Evolutionary conservation across 2,888 invertebrate genomes (phyloP), one percentile per base, ranked within the genome.

Genomic region (Deilephila porcellus): DNA sequence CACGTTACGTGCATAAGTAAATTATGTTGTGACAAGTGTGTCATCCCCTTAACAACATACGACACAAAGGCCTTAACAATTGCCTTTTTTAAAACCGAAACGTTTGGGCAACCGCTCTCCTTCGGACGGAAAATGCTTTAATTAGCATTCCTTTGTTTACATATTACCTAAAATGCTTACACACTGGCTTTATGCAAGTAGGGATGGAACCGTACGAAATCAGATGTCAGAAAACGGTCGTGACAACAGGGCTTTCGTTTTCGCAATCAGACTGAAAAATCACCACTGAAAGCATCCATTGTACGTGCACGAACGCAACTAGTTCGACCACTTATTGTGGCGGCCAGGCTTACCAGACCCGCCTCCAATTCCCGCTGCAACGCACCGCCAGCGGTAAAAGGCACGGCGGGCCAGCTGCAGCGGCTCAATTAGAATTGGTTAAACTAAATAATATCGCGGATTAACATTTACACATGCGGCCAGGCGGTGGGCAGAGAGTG

Each of bases 381-480:
- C 56, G 70, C 59, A 71, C 71, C 74, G 76, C 74, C 73, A 76
- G 74, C 67, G 78, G 80, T 74, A 77, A 74, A 80, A 74, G 79
- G 81, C 77, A 79, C 76, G 74, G 60, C 11, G 75, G 79, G 75
- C 78, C 75, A 77, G 79, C 74, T 76, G 80, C 74, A 76, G 72
- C 73, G 77, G 90, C 83, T 85, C 88, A 82, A 76, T 74, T 71
- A 83, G 79, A 79, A 82, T 79, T 85, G 87, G 88, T 82, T 83
- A 79, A 77, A 83, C 81, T 79, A 86, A 87, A 88, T 85, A 85
- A 83, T 88, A 90, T 88, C 87, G 86, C 85, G 88, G 90, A 88
- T 90, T 90, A 90, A 88, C 90, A 91, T 91, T 90, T 86, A 88
- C 90, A 91, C 88, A 90, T 88, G 86, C 87, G 88, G 86, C 82